These are phyloP conservation scores for Cyprinodon diabolis DNA, from an alignment of 2,797 vertebrate species.

Conservation along the genomic window DNA sequence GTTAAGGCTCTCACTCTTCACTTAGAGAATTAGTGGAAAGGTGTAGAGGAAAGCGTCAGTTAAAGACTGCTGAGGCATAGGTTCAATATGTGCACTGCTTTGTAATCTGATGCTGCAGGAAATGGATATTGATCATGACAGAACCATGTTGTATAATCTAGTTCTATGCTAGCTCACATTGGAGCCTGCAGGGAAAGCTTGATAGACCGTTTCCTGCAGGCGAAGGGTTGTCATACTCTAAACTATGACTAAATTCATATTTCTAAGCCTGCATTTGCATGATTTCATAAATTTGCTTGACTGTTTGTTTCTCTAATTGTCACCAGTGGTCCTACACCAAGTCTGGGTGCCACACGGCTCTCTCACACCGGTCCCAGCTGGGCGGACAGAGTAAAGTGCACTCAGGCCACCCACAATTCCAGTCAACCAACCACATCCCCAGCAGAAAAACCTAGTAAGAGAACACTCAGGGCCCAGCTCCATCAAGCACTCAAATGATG, in stretches of 20 bases:
- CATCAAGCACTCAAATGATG: constrained; percentile 2
- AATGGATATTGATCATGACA: constrained; percentile 79
- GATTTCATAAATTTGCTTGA: constrained; percentile 28
- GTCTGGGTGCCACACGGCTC: constrained; percentile 83
- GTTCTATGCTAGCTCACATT: constrained; percentile 47
- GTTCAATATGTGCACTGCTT: constrained; percentile 78
- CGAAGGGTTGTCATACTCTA: constrained; percentile 17
- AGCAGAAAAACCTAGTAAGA: constrained; percentile 81
- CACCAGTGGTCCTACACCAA: constrained; percentile 85
- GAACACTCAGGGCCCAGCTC: neutral
- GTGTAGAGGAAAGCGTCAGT: constrained; percentile 78
- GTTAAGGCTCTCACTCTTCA: constrained; percentile 58
- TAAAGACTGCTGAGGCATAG: constrained; percentile 81
- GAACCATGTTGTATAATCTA: constrained; percentile 64
- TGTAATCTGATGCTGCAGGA: constrained; percentile 82
- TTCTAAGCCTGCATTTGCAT: constrained; percentile 20
- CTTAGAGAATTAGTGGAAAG: constrained; percentile 62
- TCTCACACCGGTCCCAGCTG: constrained; percentile 92
- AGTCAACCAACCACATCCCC: constrained; percentile 61
- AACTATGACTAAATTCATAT: neutral
- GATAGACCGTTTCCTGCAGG: constrained; percentile 29
- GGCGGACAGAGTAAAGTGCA: constrained; percentile 95
- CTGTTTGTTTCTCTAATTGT: constrained; percentile 17
- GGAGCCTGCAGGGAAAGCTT: constrained; percentile 38
- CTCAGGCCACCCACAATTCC: constrained; percentile 77